Evolutionary conservation across 2,888 invertebrate genomes (phyloP), one percentile per base, ranked within the genome.

Genomic region (Leptopilina drosophilae): DNA sequence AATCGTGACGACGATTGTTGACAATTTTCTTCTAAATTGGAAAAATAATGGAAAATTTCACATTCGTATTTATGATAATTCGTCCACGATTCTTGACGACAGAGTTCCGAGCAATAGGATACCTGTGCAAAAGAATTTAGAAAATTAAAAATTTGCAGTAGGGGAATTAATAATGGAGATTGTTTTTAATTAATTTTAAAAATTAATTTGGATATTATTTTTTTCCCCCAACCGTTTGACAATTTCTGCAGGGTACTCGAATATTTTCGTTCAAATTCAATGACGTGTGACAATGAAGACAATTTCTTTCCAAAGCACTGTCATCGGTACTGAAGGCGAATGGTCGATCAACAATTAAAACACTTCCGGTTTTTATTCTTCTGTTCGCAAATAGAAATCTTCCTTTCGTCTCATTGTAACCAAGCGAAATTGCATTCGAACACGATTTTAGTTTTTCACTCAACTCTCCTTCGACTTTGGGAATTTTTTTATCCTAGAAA

Each of bases 41-140:
- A 85, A 78, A 92, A 89, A 77, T 87, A 85, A 78, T 88, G 82
- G 20, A 92, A 88, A 33, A 92, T 85, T 40, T 80, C 77, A 80
- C 93, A 93, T 80, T 93, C 93, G 77, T 88, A 91, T 78, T 85
- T 87, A 82, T 93, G 92, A 84, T 91, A 92, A 15, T 80, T 77
- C 6, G 81, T 78, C 91, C 91, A 91, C 5, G 91, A 88, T 64
- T 86, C 82, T 33, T 82, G 81, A 42, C 91, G 88, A 82, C 93
- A 93, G 1, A 87, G 82, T 80, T 88, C 88, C 15, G 90, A 89
- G 81, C 93, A 93, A 82, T 89, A 93, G 20, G 88, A 86, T 14
- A 92, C 92, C 92, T 92, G 73, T 6, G 77, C 81, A 20, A 9
- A 33, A 78, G 42, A 42, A 42, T 42, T 42, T 80, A 65, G 69